Conservation (phyloP, 2,888 invertebrate species). For the Zaprionus lineosus region DNA sequence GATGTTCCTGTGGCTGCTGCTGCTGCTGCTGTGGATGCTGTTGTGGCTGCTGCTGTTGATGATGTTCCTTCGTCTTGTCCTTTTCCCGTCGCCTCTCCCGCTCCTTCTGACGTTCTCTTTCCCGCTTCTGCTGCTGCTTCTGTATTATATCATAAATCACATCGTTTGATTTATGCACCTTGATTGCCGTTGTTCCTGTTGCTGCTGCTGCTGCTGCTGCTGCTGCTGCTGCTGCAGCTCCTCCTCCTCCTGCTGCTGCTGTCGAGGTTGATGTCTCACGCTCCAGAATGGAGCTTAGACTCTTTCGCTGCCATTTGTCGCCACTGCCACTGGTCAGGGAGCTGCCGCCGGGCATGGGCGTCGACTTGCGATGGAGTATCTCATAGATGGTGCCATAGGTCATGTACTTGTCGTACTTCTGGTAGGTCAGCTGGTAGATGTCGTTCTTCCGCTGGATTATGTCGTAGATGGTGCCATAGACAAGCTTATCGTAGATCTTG, state of each 20-base stretch:
- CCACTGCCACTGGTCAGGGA: constrained; percentile 43
- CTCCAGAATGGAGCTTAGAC: constrained; percentile 80
- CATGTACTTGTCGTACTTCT: constrained; percentile 83
- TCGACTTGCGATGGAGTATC: constrained; percentile 82
- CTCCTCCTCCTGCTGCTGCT: constrained; percentile 15
- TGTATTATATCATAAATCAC: constrained; percentile 83
- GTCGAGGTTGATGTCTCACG: constrained; percentile 50
- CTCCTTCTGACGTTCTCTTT: constrained; percentile 56
- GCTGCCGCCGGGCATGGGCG: constrained; percentile 38
- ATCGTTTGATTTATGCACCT: constrained; percentile 68
- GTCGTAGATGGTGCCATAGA: constrained; percentile 83
- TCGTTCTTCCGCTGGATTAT: constrained; percentile 83
- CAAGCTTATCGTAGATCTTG: constrained; percentile 82
- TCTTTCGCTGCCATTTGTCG: constrained; percentile 81
- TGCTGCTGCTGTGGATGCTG: constrained; percentile 13
- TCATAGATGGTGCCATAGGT: constrained; percentile 83
- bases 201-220: constrained; percentile 22
- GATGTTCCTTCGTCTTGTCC: neutral
- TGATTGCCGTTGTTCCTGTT: constrained; percentile 26
- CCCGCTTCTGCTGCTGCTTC: constrained; percentile 57
- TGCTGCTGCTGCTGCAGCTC: constrained; percentile 17
- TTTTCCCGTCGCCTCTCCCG: constrained; percentile 1
- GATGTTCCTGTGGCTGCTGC: constrained; percentile 7
- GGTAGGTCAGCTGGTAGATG: constrained; percentile 81
- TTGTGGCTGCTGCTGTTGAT: constrained; percentile 9